phyloP scores from a whole-genome alignment of 2,113 vertebrate genomes.

The Antennarius striatus region DNA sequence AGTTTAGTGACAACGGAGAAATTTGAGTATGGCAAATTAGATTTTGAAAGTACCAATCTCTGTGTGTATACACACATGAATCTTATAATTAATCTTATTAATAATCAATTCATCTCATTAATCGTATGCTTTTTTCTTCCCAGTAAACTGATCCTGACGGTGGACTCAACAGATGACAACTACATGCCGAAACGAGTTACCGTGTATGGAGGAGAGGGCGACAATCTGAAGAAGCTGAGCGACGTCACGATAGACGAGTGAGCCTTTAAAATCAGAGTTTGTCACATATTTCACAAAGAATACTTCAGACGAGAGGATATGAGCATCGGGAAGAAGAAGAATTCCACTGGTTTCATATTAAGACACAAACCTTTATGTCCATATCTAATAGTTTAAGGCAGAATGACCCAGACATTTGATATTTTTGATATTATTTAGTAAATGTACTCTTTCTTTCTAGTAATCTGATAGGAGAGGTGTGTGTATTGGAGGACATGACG shows the following conservation, averaged over 20 bases:
- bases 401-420: not conserved
- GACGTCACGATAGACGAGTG: conserved; percentile 94
- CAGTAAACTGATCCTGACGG: conserved; percentile 92
- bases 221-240: conserved; percentile 92
- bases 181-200: conserved; percentile 95
- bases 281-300: too few species aligned
- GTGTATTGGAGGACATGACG: conserved; percentile 95
- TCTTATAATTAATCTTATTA: not conserved
- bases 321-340: too few species aligned
- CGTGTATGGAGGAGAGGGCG: conserved; percentile 90
- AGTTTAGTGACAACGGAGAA: too few species aligned
- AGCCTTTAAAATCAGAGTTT: conserved; percentile 12
- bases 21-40: too few species aligned
- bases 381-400: not conserved
- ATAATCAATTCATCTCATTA: not conserved
- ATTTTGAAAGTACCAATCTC: too few species aligned
- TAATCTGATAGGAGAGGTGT: conserved; percentile 94
- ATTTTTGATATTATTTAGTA: not conserved
- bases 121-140: not conserved
- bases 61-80: not conserved
- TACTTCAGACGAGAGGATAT: too few species aligned
- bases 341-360: not conserved
- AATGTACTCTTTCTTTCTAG: conserved; percentile 63
- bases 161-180: conserved; percentile 95
- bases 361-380: too few species aligned